Base-by-base conservation (phyloP, 1,140 invertebrate genomes). In the Diabrotica undecimpunctata region DNA sequence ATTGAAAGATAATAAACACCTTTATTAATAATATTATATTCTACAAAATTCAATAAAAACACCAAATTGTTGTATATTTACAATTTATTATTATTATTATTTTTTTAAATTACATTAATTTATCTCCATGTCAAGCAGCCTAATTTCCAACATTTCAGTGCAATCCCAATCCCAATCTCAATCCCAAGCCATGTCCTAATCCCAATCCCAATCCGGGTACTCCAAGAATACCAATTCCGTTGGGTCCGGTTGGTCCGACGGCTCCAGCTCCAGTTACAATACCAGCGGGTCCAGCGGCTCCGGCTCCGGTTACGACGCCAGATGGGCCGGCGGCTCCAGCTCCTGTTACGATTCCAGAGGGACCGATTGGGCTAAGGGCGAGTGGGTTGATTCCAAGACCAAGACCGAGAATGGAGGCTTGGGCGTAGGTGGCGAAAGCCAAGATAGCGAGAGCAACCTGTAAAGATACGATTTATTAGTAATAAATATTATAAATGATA, bases 201-300 rank as follows among this genome's bases (percentile, higher is more conserved):
- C 41, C 41, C 41, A 46, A 46, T 8, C 41, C 41, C n/a, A 46
- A 46, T 10, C 8, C 41, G 8, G 41, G 41, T 46, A n/a, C 41
- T 46, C 41, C 41, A 8, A 46, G n/a, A 46, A 10, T 10, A 4
- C 41, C 41, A 46, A 46, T 46, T 46, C 41, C 41, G n/a, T 46
- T 46, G n/a, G 41, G 41, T 46, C 41, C 41, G n/a, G 41, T 46
- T 46, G 41, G 41, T 46, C 41, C 41, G 6, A 46, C 6, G 6
- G 41, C 41, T 46, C 41, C 41, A 46, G 41, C 5, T 46, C 41
- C 41, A n/a, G 41, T 46, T 10, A 46, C 41, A 46, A 46, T 35
- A n/a, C 53, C 58, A 50, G 58, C 58, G 10, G 58, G 58, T 50
- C 58, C 58, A 60, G 46, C 58, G 6, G 58, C 58, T 60, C 58